Conservation (phyloP, 2,888 invertebrate genomes). For the Drosophila robusta region DNA sequence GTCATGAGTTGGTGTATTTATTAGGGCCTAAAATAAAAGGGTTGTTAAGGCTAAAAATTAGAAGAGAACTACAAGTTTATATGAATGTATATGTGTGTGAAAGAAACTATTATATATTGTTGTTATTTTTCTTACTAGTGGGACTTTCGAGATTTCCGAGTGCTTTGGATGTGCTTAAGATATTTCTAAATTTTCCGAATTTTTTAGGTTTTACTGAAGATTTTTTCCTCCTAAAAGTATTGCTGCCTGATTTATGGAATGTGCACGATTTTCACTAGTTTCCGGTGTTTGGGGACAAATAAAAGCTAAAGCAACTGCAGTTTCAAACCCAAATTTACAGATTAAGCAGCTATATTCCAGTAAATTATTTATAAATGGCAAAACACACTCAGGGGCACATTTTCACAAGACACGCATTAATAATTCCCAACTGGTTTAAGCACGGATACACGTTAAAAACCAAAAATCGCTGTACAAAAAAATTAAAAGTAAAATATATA, state of each 20-base stretch:
- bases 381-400: background rate
- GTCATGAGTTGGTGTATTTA: constrained; percentile 15
- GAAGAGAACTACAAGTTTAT: background rate
- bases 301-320: background rate
- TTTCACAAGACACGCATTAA: constrained; percentile 8
- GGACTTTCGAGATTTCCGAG: too few relatives aligned
- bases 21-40: background rate
- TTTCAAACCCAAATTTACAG: background rate
- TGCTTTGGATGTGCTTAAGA: too few relatives aligned
- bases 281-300: too few relatives aligned
- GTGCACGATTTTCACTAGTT: too few relatives aligned
- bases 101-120: too few relatives aligned
- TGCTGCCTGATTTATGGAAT: too few relatives aligned
- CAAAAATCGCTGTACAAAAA: constrained; percentile 18
- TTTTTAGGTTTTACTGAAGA: too few relatives aligned
- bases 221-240: too few relatives aligned
- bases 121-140: too few relatives aligned
- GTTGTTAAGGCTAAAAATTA: constrained; percentile 1
- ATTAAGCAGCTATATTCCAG: background rate
- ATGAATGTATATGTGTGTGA: too few relatives aligned
- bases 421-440: constrained; percentile 18
- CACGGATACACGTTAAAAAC: constrained; percentile 8
- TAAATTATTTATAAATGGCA: background rate
- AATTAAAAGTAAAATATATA: background rate
- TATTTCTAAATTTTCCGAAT: too few relatives aligned